phyloP scores from a whole-genome alignment of 2,797 vertebrate species.

The Megaceryle alcyon region DNA sequence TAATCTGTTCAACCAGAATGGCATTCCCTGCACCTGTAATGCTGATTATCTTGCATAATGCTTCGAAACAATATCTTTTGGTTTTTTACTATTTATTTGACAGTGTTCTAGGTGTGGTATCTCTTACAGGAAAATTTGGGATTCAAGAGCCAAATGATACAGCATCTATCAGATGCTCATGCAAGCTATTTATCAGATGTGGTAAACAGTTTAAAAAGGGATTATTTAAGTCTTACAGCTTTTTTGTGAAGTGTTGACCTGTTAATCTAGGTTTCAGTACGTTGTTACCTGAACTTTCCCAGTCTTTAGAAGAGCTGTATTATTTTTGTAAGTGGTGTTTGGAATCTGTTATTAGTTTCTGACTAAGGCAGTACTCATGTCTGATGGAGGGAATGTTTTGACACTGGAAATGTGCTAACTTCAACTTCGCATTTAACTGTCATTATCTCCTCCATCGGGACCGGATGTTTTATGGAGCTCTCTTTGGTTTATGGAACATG shows the following conservation, averaged over 20 bases:
- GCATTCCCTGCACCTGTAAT: slow-evolving; percentile 64
- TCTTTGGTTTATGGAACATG: neutral
- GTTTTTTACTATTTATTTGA: slow-evolving; percentile 74
- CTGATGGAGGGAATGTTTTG: slow-evolving; percentile 1
- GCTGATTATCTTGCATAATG: slow-evolving; percentile 69
- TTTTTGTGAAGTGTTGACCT: slow-evolving; percentile 18
- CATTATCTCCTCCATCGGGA: neutral
- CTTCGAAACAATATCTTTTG: slow-evolving; percentile 50
- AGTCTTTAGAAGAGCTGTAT: neutral
- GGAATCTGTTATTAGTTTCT: neutral
- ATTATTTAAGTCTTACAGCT: slow-evolving; percentile 48
- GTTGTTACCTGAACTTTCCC: neutral
- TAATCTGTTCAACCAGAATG: slow-evolving; percentile 59
- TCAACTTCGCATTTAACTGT: slow-evolving; percentile 30
- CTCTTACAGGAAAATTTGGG: slow-evolving; percentile 27
- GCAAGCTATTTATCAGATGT: slow-evolving; percentile 14
- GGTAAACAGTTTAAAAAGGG: slow-evolving; percentile 59
- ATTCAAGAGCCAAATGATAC: slow-evolving; percentile 51
- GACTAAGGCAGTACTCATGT: slow-evolving; percentile 19
- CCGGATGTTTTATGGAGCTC: neutral
- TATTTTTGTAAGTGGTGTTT: slow-evolving; percentile 6
- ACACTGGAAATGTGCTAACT: slow-evolving; percentile 40
- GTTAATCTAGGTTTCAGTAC: neutral
- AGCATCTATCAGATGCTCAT: slow-evolving; percentile 31
- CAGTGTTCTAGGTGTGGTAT: slow-evolving; percentile 40